A percentile compares a stretch with the other conserved stretches of the same genome.
phyloP scores from a whole-genome alignment of 2,888 invertebrate species.

The Notodonta dromedarius region DNA sequence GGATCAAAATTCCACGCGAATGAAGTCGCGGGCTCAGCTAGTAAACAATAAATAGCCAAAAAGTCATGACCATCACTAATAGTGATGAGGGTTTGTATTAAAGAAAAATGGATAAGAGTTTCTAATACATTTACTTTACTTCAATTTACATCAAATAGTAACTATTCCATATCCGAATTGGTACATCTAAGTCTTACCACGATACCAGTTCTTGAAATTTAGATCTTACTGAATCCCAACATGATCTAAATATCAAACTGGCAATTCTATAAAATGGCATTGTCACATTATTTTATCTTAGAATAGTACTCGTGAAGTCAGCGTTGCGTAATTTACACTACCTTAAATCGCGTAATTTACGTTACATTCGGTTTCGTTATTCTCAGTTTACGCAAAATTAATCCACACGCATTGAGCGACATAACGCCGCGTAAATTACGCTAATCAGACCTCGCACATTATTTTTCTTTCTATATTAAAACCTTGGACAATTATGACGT shows the following conservation, averaged over 20 bases:
- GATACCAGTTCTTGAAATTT: slow-evolving; percentile 24
- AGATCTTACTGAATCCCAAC: slow-evolving; percentile 23
- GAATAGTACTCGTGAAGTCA: slow-evolving; percentile 6
- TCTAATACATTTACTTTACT: slow-evolving; percentile 72
- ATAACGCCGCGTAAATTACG: no score
- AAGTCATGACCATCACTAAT: not conserved
- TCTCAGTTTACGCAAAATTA: no score
- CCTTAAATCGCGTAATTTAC: no score
- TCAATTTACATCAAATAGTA: slow-evolving; percentile 74
- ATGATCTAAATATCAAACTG: slow-evolving; percentile 22
- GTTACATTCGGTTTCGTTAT: no score
- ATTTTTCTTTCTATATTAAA: no score
- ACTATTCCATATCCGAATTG: slow-evolving; percentile 65
- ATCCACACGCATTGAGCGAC: no score
- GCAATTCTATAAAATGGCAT: slow-evolving; percentile 20
- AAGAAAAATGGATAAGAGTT: slow-evolving; percentile 29
- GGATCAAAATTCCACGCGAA: no score
- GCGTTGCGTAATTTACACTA: no score
- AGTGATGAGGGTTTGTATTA: not conserved
- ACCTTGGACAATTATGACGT: no score
- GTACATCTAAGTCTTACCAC: slow-evolving; percentile 53
- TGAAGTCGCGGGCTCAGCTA: no score
- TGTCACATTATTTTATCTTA: slow-evolving; percentile 17
- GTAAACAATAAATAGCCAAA: no score
- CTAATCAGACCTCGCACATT: no score